Evolutionary conservation across 2,113 vertebrate genomes (phyloP).

Genomic region (Phyllostomus hastatus): DNA sequence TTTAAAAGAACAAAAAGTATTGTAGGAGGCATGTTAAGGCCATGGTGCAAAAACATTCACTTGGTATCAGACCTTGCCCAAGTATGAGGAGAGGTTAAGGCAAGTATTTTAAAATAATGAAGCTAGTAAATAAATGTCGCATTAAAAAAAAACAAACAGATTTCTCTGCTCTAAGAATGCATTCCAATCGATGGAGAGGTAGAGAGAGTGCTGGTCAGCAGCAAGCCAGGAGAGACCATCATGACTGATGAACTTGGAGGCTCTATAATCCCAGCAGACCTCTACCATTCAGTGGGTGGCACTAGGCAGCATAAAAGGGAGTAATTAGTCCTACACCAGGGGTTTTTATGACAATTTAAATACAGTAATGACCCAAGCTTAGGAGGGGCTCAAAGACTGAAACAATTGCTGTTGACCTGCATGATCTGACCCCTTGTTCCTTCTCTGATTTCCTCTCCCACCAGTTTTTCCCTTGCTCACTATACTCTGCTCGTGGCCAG

Average conservation of each 20-base stretch:
- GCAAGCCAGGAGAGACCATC: not conserved
- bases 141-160: not conserved
- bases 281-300: not conserved
- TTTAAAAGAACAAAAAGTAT: not conserved
- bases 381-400: not conserved
- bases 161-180: not conserved
- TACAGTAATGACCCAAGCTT: not conserved
- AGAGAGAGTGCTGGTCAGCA: not conserved
- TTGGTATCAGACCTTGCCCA: not conserved
- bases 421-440: not conserved
- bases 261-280: not conserved
- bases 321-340: not conserved
- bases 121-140: not conserved
- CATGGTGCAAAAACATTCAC: not conserved
- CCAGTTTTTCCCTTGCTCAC: not conserved
- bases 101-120: constrained; percentile 11
- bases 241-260: not conserved
- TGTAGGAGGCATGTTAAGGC: not conserved
- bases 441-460: not conserved
- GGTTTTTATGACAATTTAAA: not conserved
- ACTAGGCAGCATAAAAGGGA: not conserved
- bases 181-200: not conserved
- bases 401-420: not conserved
- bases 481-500: not conserved
- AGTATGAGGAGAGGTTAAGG: not conserved